Evolutionary conservation across 2,113 vertebrate species (phyloP), one percentile per base, ranked within the genome.

Genomic region (Bettongia penicillata): DNA sequence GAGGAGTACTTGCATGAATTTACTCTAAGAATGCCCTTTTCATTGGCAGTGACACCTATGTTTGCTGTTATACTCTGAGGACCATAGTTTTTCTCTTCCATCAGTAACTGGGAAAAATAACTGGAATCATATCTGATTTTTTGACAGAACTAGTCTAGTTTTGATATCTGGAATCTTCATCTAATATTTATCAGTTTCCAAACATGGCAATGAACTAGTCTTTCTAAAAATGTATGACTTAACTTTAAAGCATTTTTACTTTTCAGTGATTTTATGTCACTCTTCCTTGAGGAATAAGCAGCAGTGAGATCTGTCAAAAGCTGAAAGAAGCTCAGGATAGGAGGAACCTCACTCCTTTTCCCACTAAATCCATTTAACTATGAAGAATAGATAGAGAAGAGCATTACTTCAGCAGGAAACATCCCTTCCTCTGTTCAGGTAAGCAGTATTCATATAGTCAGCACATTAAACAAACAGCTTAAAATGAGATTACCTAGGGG

Each of bases 91-190:
- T 57, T n/a, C 9, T 47, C 12, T 31, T 94, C 53, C 53, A 90
- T 84, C 37, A n/a, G 7, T 49, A 7, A 10, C 51, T 6, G 57
- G 14, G 3, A 93, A 24, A 92, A 7, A 2, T 24, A 91, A n/a
- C 3, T 31, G 51, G 22, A 94, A 94, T 95, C 53, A 94, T 53
- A 91, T 95, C 53, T 94, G 48, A 94, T 91, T 3, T 92, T 92
- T 12, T 91, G 43, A n/a, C 23, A 89, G 51, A 89, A 4, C 0
- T 47, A 94, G 24, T 3, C 8, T 91, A 89, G 23, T 89, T 95
- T 90, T 84, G 57, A 94, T 51, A 16, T 91, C 55, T 91, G 89
- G 7, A 84, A 92, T 48, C 47, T 89, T 91, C 26, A 16, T 8
- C 24, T 91, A 51, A 53, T 84, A 90, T n/a, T 43, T 95, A 91